Conservation (phyloP, 2,797 vertebrate genomes). For the Ataeniobius toweri region DNA sequence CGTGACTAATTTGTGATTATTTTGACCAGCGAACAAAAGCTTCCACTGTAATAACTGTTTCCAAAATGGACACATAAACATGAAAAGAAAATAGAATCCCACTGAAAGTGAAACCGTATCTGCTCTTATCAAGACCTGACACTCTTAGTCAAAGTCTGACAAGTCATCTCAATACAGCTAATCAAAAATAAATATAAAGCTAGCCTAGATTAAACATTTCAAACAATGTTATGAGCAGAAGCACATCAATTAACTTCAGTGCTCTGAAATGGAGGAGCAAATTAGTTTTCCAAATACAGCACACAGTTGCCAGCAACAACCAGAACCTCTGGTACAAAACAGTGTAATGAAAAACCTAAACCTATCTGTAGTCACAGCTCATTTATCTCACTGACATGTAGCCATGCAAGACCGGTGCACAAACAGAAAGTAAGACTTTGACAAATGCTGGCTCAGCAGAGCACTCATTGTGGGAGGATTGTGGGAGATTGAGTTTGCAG, state of each 20-base stretch:
- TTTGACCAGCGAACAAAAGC: too few species aligned
- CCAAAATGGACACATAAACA: not conserved
- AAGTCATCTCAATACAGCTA: not conserved
- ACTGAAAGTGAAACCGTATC: constrained; percentile 26
- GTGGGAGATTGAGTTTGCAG: constrained; percentile 49
- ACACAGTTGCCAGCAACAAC: not conserved
- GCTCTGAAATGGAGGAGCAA: not conserved
- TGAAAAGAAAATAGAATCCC: constrained; percentile 9
- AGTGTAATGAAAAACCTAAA: not conserved
- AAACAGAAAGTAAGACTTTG: constrained; percentile 24
- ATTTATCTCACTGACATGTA: constrained; percentile 6
- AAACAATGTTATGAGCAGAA: not conserved
- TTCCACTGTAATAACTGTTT: too few species aligned
- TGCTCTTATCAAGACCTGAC: not conserved
- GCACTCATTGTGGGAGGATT: constrained; percentile 46
- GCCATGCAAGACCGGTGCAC: not conserved
- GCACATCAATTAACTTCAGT: not conserved
- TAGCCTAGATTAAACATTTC: not conserved
- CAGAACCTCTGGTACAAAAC: not conserved
- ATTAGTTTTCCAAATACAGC: not conserved
- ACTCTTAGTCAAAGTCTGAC: not conserved
- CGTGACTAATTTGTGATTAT: too few species aligned
- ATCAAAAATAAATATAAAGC: not conserved
- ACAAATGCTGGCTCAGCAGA: constrained; percentile 47
- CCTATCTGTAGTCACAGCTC: constrained; percentile 10